phyloP scores from a whole-genome alignment of 2,113 vertebrate species.

The Apus apus region DNA sequence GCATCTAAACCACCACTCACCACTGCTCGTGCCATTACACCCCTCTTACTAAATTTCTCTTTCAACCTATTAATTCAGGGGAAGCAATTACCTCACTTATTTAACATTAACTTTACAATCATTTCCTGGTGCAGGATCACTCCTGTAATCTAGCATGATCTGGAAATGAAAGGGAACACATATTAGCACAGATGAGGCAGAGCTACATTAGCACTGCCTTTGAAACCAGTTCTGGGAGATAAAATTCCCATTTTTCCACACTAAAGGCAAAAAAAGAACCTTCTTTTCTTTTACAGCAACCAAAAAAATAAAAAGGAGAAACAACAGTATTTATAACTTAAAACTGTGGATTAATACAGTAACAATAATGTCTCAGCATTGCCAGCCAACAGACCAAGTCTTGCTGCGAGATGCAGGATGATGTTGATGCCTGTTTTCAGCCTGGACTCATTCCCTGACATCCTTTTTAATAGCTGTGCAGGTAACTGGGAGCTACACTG shows the following conservation, averaged over 20 bases:
- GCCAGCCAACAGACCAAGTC: not conserved
- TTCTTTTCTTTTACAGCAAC: not conserved
- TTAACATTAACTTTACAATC: not conserved
- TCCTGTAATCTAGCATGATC: not conserved
- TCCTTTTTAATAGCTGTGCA: not conserved
- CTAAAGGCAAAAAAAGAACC: not conserved
- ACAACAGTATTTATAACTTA: not conserved
- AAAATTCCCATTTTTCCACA: not conserved
- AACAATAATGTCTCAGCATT: rapidly evolving
- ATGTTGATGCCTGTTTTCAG: not conserved
- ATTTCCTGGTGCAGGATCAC: not conserved
- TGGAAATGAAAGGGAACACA: not conserved
- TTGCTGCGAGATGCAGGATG: rapidly evolving
- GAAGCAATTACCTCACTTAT: not conserved
- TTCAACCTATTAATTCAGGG: too few species aligned
- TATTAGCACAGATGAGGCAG: not conserved
- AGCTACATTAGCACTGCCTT: not conserved
- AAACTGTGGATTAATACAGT: rapidly evolving
- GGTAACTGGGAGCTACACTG: rapidly evolving
- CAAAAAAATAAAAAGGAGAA: not conserved
- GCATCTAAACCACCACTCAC: not conserved
- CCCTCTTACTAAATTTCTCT: not conserved
- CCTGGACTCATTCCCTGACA: not conserved
- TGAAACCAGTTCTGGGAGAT: not conserved
- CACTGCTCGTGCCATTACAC: rapidly evolving